phyloP scores from a whole-genome alignment of 2,888 invertebrate genomes.

The Drosophila formosana region DNA sequence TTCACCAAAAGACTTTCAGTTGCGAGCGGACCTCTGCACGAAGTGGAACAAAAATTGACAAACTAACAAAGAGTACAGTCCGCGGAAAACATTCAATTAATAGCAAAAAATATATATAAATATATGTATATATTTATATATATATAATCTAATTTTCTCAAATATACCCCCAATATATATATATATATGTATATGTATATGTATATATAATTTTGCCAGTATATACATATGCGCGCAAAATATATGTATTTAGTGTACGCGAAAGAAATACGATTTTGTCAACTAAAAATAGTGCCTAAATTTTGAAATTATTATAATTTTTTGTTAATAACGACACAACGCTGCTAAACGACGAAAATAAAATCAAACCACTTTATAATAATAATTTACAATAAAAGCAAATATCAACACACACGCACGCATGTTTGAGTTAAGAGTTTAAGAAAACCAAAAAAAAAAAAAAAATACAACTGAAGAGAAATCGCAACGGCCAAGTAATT shows the following conservation, averaged over 20 bases:
- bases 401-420: slow-evolving; percentile 52
- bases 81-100: slow-evolving; percentile 84
- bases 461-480: slow-evolving; percentile 3
- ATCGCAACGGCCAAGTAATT: slow-evolving; percentile 58
- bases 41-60: slow-evolving; percentile 84
- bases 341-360: slow-evolving; percentile 59
- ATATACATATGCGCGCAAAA: slow-evolving; percentile 53
- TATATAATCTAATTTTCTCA: slow-evolving; percentile 74
- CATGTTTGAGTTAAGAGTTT: slow-evolving; percentile 71
- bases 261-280: slow-evolving; percentile 69
- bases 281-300: slow-evolving; percentile 74
- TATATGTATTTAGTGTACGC: slow-evolving; percentile 76
- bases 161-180: slow-evolving; percentile 50
- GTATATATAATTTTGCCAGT: slow-evolving; percentile 65
- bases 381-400: slow-evolving; percentile 19
- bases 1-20: slow-evolving; percentile 83
- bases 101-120: slow-evolving; percentile 56
- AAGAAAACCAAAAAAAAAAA: slow-evolving; percentile 5
- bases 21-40: slow-evolving; percentile 86
- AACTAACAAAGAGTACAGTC: slow-evolving; percentile 82
- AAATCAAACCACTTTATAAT: slow-evolving; percentile 25
- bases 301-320: slow-evolving; percentile 52
- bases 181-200: slow-evolving; percentile 38
- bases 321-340: slow-evolving; percentile 65
- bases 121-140: slow-evolving; percentile 55